Percentiles rank a stretch among this genome's conserved stretches.
phyloP scores from a whole-genome alignment of 2,888 invertebrate genomes.

The Cataglyphis altisquamis region DNA sequence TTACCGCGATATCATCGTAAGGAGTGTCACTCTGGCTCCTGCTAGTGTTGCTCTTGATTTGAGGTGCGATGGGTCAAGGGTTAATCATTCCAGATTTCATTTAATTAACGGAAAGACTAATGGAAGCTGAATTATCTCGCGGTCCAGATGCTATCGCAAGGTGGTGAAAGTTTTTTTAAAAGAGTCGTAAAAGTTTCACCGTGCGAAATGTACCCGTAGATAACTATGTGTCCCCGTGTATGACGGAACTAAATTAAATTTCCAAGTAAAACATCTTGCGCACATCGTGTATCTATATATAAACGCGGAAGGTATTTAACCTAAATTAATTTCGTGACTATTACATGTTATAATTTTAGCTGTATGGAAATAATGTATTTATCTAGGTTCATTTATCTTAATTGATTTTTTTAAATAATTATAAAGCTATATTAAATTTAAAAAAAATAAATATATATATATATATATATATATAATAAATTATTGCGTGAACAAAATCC shows the following conservation, averaged over 20 bases:
- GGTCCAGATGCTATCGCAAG: conserved; percentile 57
- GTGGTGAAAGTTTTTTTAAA: conserved; percentile 59
- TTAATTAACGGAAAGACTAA: conserved; percentile 65
- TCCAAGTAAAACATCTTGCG: conserved; percentile 14
- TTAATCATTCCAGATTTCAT: conserved; percentile 62
- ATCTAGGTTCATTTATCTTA: background rate
- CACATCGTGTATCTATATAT: background rate
- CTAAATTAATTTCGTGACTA: background rate
- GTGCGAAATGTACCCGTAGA: conserved; percentile 29
- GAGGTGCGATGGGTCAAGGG: conserved; percentile 45
- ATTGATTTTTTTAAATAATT: background rate
- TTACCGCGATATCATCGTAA: conserved; percentile 6
- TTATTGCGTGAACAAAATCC: background rate
- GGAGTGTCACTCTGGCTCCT: background rate
- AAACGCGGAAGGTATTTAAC: background rate
- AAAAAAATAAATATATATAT: background rate
- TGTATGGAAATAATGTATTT: background rate
- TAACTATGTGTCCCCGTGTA: conserved; percentile 13
- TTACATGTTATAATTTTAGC: background rate
- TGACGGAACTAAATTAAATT: conserved; percentile 42
- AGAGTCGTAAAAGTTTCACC: conserved; percentile 48
- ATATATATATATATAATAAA: background rate
- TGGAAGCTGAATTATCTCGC: conserved; percentile 56
- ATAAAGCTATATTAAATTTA: background rate
- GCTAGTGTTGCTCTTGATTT: conserved; percentile 21